These are phyloP conservation scores for Macrosiphum euphorbiae DNA, from an alignment of 2,888 invertebrate genomes.

Conservation along the genomic window DNA sequence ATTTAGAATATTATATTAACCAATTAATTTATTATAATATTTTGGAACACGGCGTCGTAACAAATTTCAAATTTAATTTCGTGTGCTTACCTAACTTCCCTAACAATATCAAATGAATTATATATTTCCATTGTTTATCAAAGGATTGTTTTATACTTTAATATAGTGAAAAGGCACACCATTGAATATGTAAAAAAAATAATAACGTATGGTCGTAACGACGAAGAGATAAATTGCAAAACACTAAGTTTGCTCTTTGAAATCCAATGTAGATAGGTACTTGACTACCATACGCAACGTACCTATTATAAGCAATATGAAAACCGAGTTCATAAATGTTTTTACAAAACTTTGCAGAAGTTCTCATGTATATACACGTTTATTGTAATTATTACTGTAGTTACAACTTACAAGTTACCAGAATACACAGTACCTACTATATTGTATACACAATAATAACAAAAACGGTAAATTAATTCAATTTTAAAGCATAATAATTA, in stretches of 20 bases:
- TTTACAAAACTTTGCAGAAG: background rate
- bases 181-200: background rate
- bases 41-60: background rate
- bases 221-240: conserved; percentile 3
- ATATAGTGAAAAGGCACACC: background rate
- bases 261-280: background rate
- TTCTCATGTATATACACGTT: background rate
- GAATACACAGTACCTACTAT: background rate
- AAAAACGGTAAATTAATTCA: no score
- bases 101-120: background rate
- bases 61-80: background rate
- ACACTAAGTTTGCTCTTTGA: background rate
- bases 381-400: background rate
- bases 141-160: background rate
- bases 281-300: background rate
- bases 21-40: background rate
- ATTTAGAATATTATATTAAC: background rate
- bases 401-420: no score
- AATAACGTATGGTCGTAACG: background rate
- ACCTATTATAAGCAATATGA: background rate
- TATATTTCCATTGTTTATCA: background rate
- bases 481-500: no score
- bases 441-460: no score
- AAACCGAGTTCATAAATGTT: background rate
- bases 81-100: background rate